phyloP scores from a whole-genome alignment of 2,113 vertebrate genomes.

The Nematolebias whitei region DNA sequence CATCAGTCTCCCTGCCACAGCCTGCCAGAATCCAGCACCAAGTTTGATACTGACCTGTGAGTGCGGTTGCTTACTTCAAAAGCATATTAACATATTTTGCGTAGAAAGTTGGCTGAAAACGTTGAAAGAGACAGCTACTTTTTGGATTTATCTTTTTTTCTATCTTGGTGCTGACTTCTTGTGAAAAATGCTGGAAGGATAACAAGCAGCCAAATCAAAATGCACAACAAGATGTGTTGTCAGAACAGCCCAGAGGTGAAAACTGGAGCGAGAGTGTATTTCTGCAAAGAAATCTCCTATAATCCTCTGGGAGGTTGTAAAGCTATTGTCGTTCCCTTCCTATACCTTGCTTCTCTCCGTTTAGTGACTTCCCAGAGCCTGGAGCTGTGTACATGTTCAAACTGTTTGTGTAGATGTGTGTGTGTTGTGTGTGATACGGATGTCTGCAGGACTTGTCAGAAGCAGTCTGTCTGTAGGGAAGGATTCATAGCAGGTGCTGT shows the following conservation, averaged over 20 bases:
- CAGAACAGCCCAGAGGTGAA: conserved; percentile 10
- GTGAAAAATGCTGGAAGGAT: conserved; percentile 1
- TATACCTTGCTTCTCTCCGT: conserved; percentile 16
- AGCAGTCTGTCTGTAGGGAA: conserved; percentile 9
- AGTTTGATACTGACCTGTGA: conserved; percentile 28
- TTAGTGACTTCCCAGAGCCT: conserved; percentile 20
- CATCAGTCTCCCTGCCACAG: conserved; percentile 70
- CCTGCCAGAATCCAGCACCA: conserved; percentile 37
- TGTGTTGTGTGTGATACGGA: neutral
- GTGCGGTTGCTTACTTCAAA: neutral
- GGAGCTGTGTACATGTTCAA: conserved; percentile 18
- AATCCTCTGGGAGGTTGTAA: conserved; percentile 37
- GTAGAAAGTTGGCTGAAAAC: conserved; percentile 1
- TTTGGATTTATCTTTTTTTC: neutral
- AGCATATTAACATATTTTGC: conserved; percentile 3
- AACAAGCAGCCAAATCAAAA: conserved; percentile 21
- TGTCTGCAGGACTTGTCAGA: conserved; percentile 8
- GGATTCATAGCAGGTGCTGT: conserved; percentile 40
- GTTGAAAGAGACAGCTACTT: neutral
- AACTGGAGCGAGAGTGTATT: conserved; percentile 16
- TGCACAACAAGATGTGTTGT: conserved; percentile 8
- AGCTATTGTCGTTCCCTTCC: conserved; percentile 29
- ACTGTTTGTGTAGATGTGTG: neutral
- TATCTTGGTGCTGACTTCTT: neutral
- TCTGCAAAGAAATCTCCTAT: conserved; percentile 19